Conservation (phyloP, 2,888 invertebrate species). For the Pachliopta kotzebuea region DNA sequence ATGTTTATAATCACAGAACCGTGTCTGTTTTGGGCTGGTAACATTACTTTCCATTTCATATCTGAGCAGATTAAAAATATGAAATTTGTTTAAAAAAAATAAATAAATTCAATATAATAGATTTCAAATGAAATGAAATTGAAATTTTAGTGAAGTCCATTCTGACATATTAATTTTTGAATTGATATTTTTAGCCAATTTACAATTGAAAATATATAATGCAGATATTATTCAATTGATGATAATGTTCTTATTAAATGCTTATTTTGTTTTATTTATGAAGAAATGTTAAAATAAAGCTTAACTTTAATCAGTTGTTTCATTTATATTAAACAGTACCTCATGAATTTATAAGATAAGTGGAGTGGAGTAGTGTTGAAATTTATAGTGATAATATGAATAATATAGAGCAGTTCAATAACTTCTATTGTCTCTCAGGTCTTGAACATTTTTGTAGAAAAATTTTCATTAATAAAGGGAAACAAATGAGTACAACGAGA, state of each 20-base stretch:
- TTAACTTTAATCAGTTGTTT: constrained; percentile 43
- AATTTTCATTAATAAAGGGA: no score
- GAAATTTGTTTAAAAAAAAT: background rate
- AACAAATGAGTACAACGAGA: no score
- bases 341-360: no score
- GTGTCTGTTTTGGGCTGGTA: constrained; percentile 20
- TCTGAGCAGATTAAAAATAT: background rate
- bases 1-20: constrained; percentile 31
- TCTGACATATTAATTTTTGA: constrained; percentile 12
- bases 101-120: background rate
- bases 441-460: no score
- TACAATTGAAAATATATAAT: constrained; percentile 36
- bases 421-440: no score
- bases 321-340: constrained; percentile 21
- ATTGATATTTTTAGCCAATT: constrained; percentile 29
- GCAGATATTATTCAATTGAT: constrained; percentile 50
- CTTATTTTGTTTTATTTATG: constrained; percentile 70
- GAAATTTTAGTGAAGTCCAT: constrained; percentile 9
- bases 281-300: constrained; percentile 60
- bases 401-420: no score
- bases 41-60: background rate
- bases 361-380: no score
- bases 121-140: background rate
- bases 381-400: no score
- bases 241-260: constrained; percentile 56